Conservation (phyloP, 2,797 vertebrate genomes). For the Cephalopachus bancanus region DNA sequence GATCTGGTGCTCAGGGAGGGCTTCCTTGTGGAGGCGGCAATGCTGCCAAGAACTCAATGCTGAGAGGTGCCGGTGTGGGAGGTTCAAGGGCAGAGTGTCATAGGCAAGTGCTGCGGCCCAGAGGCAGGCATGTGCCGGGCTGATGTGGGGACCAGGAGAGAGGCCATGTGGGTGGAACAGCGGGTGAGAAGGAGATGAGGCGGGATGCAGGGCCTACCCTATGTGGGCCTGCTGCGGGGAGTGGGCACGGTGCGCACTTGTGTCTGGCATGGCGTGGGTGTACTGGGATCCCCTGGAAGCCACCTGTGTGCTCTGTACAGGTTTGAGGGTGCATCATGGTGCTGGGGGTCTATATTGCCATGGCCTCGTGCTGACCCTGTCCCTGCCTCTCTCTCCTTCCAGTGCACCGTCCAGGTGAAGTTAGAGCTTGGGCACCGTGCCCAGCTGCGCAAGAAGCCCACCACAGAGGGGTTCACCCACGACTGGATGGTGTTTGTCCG, state of each 20-base stretch:
- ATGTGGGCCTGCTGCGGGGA: not conserved
- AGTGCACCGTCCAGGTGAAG: constrained; percentile 99
- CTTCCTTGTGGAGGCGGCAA: not conserved
- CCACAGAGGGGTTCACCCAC: constrained; percentile 97
- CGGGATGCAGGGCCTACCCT: not conserved
- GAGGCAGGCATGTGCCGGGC: not conserved
- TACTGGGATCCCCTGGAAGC: accelerated
- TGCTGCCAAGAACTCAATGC: not conserved
- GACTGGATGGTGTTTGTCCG: constrained; percentile 99
- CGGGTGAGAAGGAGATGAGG: not conserved
- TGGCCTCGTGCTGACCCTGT: not conserved
- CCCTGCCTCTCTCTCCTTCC: constrained; percentile 68
- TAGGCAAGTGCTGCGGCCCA: not conserved
- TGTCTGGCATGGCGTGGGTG: too few species aligned
- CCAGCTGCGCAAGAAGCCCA: constrained; percentile 97
- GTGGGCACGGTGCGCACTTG: not conserved
- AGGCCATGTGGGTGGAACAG: not conserved
- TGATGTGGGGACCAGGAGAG: not conserved
- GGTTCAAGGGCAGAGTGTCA: not conserved
- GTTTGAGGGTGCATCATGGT: accelerated
- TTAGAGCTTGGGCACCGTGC: constrained; percentile 98
- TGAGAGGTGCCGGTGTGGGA: not conserved
- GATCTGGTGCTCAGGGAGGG: not conserved
- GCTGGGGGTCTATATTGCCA: not conserved
- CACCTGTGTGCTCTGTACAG: accelerated